A percentile compares a stretch with the other conserved stretches of the same genome.
phyloP scores from a whole-genome alignment of 2,797 vertebrate species.

The Passerculus sandwichensis region DNA sequence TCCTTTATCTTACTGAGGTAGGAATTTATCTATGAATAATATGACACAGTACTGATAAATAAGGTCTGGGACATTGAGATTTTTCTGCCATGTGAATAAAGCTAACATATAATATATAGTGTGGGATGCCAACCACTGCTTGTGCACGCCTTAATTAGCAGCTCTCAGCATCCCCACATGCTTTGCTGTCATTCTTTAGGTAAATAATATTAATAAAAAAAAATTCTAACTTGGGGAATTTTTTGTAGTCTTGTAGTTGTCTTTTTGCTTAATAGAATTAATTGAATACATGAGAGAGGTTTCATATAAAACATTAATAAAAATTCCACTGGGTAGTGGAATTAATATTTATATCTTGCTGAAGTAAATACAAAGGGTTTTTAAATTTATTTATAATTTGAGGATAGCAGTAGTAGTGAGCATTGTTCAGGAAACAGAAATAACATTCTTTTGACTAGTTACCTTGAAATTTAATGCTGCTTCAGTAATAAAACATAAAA shows the following conservation, averaged over 20 bases:
- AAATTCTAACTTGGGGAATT: not conserved
- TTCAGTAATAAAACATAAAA: not conserved
- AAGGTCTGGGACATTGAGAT: fast-evolving
- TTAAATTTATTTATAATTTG: not conserved
- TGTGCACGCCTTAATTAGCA: not conserved
- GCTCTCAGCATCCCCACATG: not conserved
- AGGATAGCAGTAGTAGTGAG: not conserved
- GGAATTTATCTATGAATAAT: not conserved
- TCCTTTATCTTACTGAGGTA: not conserved
- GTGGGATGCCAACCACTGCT: not conserved
- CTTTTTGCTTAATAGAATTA: not conserved
- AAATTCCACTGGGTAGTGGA: not conserved
- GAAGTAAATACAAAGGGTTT: not conserved
- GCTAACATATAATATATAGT: no score
- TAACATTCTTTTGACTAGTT: not conserved
- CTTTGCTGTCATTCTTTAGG: not conserved
- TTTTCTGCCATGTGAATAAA: not conserved
- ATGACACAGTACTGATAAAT: not conserved
- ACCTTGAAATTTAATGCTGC: not conserved
- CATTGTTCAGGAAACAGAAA: not conserved
- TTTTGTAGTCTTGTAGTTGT: not conserved
- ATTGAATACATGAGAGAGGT: not conserved
- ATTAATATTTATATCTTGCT: conserved; percentile 31
- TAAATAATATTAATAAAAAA: not conserved
- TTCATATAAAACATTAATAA: not conserved